Evolutionary conservation across 2,797 vertebrate species (phyloP), one percentile per base, ranked within the genome.

Genomic region (Choloepus didactylus): DNA sequence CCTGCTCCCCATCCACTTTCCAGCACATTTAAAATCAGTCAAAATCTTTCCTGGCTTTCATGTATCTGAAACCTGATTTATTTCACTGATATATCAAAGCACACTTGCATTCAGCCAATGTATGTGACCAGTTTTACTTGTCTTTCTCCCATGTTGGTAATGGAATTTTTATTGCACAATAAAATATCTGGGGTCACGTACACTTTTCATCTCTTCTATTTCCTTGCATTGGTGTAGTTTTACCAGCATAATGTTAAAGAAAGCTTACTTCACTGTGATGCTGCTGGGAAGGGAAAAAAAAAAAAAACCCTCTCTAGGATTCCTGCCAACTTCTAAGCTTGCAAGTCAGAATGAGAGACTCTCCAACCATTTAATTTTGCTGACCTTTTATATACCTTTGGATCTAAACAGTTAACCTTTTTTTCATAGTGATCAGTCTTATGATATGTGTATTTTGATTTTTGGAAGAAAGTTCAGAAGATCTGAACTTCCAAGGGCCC

Each of bases 351-450:
- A 83, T 3, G 16, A 31, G n/a, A 72, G 49, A 2, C 9, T 9
- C 54, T 69, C 29, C 3, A 44, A 3, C 9, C 44, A 5, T 12
- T 14, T 19, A 8, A 25, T n/a, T 62, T 29, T 69, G 38, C 15
- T 4, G 44, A 38, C 4, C 31, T 87, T 75, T 31, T 62, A 64
- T 2, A 4, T n/a, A 1, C 27, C 3, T 21, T 79, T 9, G 0
- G 15, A 9, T 59, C 82, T 41, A 56, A 59, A 23, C n/a, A 76
- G 66, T 6, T 19, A 56, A 19, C 54, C 44, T 90, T 87, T 72
- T 80, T 35, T 31, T 60, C 56, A 0, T 3, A 1, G 2, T 4
- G 49, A 0, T 0, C n/a, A 59, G 6, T 49, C 62, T 59, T 38
- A 19, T 54, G 76, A 15, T 87, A 15, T 6, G 51, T 93, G 59